Percentiles rank a stretch among this genome's conserved stretches.
phyloP scores from a whole-genome alignment of 2,888 invertebrate species.

The Polymixis lichenea region DNA sequence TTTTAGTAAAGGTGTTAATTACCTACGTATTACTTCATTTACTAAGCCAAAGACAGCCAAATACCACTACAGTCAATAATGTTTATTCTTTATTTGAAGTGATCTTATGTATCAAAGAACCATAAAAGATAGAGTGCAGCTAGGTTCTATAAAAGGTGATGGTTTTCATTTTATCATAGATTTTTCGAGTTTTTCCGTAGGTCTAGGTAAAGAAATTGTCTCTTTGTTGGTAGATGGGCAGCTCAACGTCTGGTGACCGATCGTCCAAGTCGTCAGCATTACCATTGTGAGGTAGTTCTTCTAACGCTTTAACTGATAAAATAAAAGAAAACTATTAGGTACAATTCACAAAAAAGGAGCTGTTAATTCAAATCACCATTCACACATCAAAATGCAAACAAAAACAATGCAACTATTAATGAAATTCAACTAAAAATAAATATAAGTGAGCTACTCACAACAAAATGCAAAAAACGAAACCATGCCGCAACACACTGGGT shows the following conservation, averaged over 20 bases:
- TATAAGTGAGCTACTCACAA: constrained; percentile 85
- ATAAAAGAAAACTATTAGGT: constrained; percentile 46
- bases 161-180: not conserved
- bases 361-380: constrained; percentile 54
- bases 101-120: constrained; percentile 10
- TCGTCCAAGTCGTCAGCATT: constrained; percentile 92
- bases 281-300: constrained; percentile 92
- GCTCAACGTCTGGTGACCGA: constrained; percentile 93
- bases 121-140: not conserved
- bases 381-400: constrained; percentile 71
- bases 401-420: constrained; percentile 73
- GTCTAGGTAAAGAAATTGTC: constrained; percentile 94
- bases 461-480: constrained; percentile 88
- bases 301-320: constrained; percentile 93
- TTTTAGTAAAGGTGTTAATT: constrained; percentile 27
- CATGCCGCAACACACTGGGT: constrained; percentile 86
- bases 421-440: constrained; percentile 60
- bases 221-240: constrained; percentile 96
- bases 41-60: constrained; percentile 39
- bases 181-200: not conserved
- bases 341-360: not conserved
- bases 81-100: constrained; percentile 25
- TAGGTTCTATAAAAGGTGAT: constrained; percentile 6
- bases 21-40: constrained; percentile 15
- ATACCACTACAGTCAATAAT: constrained; percentile 22